Evolutionary conservation across 2,797 vertebrate genomes (phyloP), one percentile per base, ranked within the genome.

Genomic region (Sebastiscus albofasciatus): DNA sequence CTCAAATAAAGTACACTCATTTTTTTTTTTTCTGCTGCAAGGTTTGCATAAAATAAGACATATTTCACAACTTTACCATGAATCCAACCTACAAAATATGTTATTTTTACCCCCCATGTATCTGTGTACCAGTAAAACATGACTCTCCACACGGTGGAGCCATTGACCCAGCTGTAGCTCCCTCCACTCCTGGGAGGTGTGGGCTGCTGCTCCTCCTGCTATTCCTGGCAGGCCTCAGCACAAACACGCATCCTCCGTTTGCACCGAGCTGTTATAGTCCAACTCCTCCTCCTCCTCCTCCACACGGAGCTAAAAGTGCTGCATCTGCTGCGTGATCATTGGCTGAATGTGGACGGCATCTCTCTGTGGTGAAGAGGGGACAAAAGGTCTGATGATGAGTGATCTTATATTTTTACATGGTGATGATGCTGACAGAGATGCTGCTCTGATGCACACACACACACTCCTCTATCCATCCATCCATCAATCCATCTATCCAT

Each of bases 71-170:
- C 18, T 4, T 7, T 49, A 20, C 16, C 46, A 49, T 49, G 46
- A 49, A 49, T 20, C 46, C 46, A 49, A 49, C 7, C 46, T 20
- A 18, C 46, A 49, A 20, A 20, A 49, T 8, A 18, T 49, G 7
- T 49, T 49, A 8, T 49, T 5, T 5, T n/a, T 36, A 6, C n/a
- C 60, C 11, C 2, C 4, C 49, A 11, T 33, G 29, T 59, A 66
- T 16, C 29, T 29, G 16, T 62, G 31, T 10, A 49, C 14, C 72
- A 52, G 67, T 65, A 9, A 67, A 80, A 55, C 5, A 2, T 3
- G 55, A 36, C 8, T 26, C 84, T 26, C 84, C 95, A 81, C 91
- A 54, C 46, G 86, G 81, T 81, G 93, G 91, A 89, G 87, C 87
- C 71, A 60, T 83, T 54, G 42, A 20, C 18, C 80, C 82, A 55